Evolutionary conservation across 1,140 invertebrate genomes (phyloP).

Genomic region (Platyura marginata): DNA sequence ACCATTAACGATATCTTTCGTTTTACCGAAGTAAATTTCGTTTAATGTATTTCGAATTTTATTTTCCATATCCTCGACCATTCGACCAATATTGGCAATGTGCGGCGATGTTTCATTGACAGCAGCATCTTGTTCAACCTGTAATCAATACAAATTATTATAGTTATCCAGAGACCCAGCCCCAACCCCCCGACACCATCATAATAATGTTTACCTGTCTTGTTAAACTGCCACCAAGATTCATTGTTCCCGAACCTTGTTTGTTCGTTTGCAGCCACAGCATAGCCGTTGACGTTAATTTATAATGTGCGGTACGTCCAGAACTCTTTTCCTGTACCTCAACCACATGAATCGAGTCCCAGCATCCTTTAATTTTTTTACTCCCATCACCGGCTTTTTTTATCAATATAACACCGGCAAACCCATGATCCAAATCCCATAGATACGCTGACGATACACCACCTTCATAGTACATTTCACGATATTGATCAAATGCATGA

Average conservation of each 20-base stretch:
- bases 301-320: slow-evolving; percentile 91
- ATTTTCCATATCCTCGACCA: slow-evolving; percentile 98
- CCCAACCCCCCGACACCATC: too few species aligned
- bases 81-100: slow-evolving; percentile 93
- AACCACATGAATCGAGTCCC: slow-evolving; percentile 99
- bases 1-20: slow-evolving; percentile 96
- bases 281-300: slow-evolving; percentile 98
- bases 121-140: slow-evolving; percentile 78
- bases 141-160: slow-evolving; percentile 2
- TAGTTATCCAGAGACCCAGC: too few species aligned
- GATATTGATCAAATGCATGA: slow-evolving; percentile 94
- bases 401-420: slow-evolving; percentile 97
- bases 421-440: slow-evolving; percentile 98
- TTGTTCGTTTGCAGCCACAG: slow-evolving; percentile 98
- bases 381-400: slow-evolving; percentile 95
- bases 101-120: slow-evolving; percentile 88
- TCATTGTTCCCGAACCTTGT: slow-evolving; percentile 92
- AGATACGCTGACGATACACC: slow-evolving; percentile 98
- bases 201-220: too few species aligned
- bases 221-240: slow-evolving; percentile 92
- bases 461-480: slow-evolving; percentile 99
- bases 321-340: slow-evolving; percentile 94
- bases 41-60: slow-evolving; percentile 97
- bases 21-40: slow-evolving; percentile 99
- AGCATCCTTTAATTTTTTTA: slow-evolving; percentile 96